phyloP scores from a whole-genome alignment of 1,140 invertebrate species.

The Drosophila mayri region DNA sequence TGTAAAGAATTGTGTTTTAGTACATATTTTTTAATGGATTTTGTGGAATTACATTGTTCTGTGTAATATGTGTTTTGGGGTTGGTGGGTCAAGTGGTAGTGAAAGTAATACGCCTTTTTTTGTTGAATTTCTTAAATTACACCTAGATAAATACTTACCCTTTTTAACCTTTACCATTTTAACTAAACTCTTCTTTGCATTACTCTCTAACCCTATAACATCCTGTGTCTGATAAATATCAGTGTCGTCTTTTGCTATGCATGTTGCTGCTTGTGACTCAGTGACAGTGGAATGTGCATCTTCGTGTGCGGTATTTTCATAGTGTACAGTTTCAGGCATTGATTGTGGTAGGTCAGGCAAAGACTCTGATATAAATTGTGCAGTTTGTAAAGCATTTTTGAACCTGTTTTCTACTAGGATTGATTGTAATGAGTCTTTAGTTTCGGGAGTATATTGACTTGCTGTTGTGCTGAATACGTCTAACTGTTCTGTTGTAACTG shows the following conservation, averaged over 20 bases:
- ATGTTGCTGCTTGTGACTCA: conserved; percentile 28
- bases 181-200: conserved; percentile 38
- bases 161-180: conserved; percentile 48
- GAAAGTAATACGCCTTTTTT: conserved; percentile 81
- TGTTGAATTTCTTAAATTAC: conserved; percentile 49
- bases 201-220: conserved; percentile 15
- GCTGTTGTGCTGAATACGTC: conserved; percentile 25
- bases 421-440: conserved; percentile 21
- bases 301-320: conserved; percentile 17
- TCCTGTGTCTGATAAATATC: conserved; percentile 19
- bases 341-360: conserved; percentile 8
- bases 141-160: conserved; percentile 66
- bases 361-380: conserved; percentile 28
- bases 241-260: conserved; percentile 33
- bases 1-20: conserved; percentile 80
- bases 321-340: conserved; percentile 37
- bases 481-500: conserved; percentile 38
- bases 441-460: not conserved
- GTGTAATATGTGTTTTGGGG: conserved; percentile 83
- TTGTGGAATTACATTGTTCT: conserved; percentile 61
- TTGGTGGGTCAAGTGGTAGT: conserved; percentile 47
- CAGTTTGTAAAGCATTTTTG: conserved; percentile 41
- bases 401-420: conserved; percentile 6
- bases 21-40: conserved; percentile 50
- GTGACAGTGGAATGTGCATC: conserved; percentile 26